Percentiles rank a stretch among this genome's conserved stretches.
Evolutionary conservation across 2,113 vertebrate genomes (phyloP).

Genomic region (Neolamprologus longior): DNA sequence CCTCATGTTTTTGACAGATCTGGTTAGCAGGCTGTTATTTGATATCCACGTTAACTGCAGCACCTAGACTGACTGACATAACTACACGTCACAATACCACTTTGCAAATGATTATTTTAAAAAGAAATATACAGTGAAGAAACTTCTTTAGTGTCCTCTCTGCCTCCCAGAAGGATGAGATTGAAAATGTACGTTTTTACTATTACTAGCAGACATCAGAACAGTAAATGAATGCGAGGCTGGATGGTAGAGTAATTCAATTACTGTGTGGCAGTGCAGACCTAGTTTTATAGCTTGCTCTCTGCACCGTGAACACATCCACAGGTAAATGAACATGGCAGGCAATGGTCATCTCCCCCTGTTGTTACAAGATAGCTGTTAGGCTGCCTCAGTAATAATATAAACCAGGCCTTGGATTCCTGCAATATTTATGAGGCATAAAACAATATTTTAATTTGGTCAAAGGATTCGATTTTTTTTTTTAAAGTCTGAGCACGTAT

Average conservation of each 20-base stretch:
- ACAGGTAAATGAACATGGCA: constrained; percentile 62
- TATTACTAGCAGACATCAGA: constrained; percentile 39
- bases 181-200: constrained; percentile 16
- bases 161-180: background rate
- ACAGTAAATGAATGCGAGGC: constrained; percentile 55
- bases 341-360: constrained; percentile 48
- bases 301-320: constrained; percentile 52
- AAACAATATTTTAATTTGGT: constrained; percentile 42
- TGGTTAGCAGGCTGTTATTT: constrained; percentile 58
- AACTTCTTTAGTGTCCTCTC: background rate
- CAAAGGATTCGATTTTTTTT: constrained; percentile 2
- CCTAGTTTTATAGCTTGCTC: constrained; percentile 58
- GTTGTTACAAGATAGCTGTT: constrained; percentile 63
- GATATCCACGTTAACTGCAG: constrained; percentile 42
- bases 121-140: background rate
- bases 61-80: constrained; percentile 29
- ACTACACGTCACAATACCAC: background rate
- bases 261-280: constrained; percentile 62
- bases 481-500: background rate
- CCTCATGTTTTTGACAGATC: constrained; percentile 65
- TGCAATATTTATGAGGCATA: constrained; percentile 36
- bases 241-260: constrained; percentile 58
- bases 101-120: constrained; percentile 35
- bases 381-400: constrained; percentile 49
- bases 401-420: constrained; percentile 21